Conservation (phyloP, 2,888 invertebrate species). For the Andrena praecox region DNA sequence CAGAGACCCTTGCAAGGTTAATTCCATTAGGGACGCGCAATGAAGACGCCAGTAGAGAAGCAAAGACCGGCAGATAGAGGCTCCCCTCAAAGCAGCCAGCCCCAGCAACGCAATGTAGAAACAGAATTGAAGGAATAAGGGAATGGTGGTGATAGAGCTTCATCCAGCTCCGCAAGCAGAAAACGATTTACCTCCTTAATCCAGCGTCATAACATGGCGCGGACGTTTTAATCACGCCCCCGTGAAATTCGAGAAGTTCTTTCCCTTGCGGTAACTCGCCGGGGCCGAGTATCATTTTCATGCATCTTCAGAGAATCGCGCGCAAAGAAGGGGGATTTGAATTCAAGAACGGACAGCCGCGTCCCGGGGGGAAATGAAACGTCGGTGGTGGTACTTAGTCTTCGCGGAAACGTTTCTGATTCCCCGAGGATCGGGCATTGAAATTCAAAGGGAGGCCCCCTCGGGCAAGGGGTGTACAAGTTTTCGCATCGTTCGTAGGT, state of each 20-base stretch:
- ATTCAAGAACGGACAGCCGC: constrained; percentile 31
- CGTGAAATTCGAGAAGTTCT: constrained; percentile 25
- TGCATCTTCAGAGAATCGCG: constrained; percentile 34
- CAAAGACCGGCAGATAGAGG: too few relatives aligned
- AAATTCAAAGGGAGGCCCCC: constrained; percentile 68
- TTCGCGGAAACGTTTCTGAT: constrained; percentile 50
- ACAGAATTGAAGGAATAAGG: constrained; percentile 14
- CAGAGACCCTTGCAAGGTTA: too few relatives aligned
- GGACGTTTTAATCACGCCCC: constrained; percentile 40
- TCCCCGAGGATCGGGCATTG: constrained; percentile 67
- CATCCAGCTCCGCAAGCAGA: neutral
- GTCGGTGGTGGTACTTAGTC: constrained; percentile 45
- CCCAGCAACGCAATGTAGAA: neutral
- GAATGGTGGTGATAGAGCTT: neutral
- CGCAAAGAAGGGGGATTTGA: constrained; percentile 36
- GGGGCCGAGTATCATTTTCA: constrained; percentile 19
- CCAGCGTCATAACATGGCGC: neutral
- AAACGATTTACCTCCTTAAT: constrained; percentile 40
- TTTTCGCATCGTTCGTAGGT: constrained; percentile 52
- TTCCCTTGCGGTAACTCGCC: neutral
- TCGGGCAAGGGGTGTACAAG: constrained; percentile 35
- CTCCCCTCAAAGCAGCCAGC: neutral
- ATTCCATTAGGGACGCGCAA: too few relatives aligned
- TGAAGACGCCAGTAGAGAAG: too few relatives aligned
- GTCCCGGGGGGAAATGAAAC: constrained; percentile 52